A percentile compares a stretch with the other conserved stretches of the same genome.
These are phyloP conservation scores for Leptinotarsa defecta DNA, from an alignment of 1,140 invertebrate species.

Conservation along the genomic window DNA sequence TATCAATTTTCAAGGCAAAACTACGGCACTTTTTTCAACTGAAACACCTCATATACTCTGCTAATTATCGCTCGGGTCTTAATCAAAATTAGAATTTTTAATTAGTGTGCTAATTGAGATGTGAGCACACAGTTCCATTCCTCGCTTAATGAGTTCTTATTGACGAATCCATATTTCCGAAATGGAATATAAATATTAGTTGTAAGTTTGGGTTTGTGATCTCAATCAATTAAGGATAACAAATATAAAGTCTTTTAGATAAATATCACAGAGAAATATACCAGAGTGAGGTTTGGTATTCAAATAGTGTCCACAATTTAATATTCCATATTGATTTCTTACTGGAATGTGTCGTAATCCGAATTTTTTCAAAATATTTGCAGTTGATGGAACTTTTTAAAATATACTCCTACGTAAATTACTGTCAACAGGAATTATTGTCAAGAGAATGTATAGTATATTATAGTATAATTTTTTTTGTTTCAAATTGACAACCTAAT, in stretches of 20 bases:
- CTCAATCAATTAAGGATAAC: not conserved
- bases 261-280: too few relatives aligned
- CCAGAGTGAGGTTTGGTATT: too few relatives aligned
- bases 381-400: too few relatives aligned
- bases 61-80: not conserved
- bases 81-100: conserved; percentile 7
- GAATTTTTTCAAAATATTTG: too few relatives aligned
- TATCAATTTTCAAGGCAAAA: not conserved
- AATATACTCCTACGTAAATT: too few relatives aligned
- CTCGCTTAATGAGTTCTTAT: not conserved
- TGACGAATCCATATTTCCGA: not conserved
- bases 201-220: not conserved
- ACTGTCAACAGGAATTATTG: too few relatives aligned
- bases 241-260: not conserved
- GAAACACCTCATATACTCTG: not conserved
- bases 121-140: not conserved
- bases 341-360: too few relatives aligned
- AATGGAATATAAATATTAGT: conserved; percentile 4
- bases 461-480: too few relatives aligned
- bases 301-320: too few relatives aligned
- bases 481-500: too few relatives aligned
- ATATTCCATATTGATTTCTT: too few relatives aligned
- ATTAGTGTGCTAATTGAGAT: conserved; percentile 5
- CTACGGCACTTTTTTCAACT: not conserved
- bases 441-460: too few relatives aligned